Percentiles rank a stretch among this genome's conserved stretches.
Conservation (phyloP, 2,797 vertebrate genomes). For the Pantherophis vulpinus region DNA sequence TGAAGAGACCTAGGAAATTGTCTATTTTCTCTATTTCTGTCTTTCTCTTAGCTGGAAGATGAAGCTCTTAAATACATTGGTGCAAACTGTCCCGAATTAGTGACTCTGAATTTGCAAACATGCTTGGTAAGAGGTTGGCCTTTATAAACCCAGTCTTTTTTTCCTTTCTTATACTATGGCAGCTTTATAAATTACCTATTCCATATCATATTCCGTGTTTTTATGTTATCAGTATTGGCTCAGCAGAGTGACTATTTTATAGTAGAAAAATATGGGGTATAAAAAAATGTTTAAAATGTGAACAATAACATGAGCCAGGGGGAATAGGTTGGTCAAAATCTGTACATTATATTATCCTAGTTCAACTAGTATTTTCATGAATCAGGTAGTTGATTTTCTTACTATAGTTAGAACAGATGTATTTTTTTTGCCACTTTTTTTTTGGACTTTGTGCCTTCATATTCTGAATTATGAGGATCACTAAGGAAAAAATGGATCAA, state of each 20-base stretch:
- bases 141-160: neutral
- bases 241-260: neutral
- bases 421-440: neutral
- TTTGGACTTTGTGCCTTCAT: neutral
- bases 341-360: neutral
- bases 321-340: neutral
- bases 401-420: neutral
- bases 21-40: neutral
- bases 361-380: neutral
- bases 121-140: slow-evolving; percentile 84
- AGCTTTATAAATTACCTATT: neutral
- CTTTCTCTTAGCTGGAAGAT: slow-evolving; percentile 83
- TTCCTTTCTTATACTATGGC: neutral
- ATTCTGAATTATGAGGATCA: neutral
- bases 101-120: slow-evolving; percentile 93
- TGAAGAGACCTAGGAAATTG: neutral
- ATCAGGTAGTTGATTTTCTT: neutral
- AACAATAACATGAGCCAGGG: neutral
- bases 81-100: slow-evolving; percentile 89
- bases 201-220: neutral
- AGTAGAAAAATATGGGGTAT: neutral
- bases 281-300: neutral
- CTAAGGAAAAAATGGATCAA: neutral
- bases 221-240: neutral
- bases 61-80: slow-evolving; percentile 96